Conservation (phyloP, 2,888 invertebrate species). For the Metallyticus violacea region DNA sequence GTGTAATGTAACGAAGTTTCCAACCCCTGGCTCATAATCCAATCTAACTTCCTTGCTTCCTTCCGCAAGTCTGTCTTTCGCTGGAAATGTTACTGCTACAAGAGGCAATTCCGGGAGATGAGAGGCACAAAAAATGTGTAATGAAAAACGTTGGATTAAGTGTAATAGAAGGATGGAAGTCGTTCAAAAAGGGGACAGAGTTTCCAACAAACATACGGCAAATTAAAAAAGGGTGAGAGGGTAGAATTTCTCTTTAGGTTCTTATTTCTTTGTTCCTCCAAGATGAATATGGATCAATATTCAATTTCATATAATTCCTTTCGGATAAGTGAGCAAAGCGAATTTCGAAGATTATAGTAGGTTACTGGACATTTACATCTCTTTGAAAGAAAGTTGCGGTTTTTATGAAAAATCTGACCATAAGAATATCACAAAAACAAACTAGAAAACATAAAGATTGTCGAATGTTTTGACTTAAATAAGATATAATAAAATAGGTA, state of each 20-base stretch:
- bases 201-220: background rate
- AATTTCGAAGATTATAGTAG: background rate
- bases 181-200: background rate
- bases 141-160: background rate
- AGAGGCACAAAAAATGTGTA: background rate
- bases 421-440: too few species aligned
- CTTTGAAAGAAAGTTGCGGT: too few species aligned
- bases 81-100: background rate
- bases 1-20: constrained; percentile 12
- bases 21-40: background rate
- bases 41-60: background rate
- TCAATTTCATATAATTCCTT: too few species aligned
- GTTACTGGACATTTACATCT: too few species aligned
- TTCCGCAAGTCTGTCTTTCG: background rate
- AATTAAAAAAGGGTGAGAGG: background rate
- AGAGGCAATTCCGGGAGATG: background rate
- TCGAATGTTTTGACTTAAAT: too few species aligned
- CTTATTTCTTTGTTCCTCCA: background rate
- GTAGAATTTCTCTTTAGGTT: background rate
- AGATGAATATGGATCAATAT: background rate
- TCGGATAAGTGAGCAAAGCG: background rate
- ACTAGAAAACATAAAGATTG: too few species aligned
- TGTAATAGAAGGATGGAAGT: background rate
- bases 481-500: too few species aligned
- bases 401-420: too few species aligned